Percentiles rank a stretch among this genome's conserved stretches.
These are phyloP conservation scores for Rhodophaea formosa DNA, from an alignment of 2,888 invertebrate genomes.

Conservation along the genomic window DNA sequence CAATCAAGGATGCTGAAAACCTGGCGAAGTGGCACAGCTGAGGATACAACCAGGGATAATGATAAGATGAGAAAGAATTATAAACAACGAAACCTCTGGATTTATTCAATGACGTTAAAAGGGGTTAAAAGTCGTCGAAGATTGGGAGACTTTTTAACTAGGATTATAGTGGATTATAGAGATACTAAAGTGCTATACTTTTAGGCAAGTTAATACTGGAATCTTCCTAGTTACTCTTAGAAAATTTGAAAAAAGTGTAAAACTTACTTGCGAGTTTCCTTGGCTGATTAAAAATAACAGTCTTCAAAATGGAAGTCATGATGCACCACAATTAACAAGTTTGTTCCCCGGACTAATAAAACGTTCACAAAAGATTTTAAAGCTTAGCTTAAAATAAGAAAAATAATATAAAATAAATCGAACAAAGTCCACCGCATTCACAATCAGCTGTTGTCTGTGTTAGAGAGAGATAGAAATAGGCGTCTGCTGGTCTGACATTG, in stretches of 20 bases:
- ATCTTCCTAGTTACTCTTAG: neutral
- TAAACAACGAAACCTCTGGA: no score
- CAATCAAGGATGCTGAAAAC: no score
- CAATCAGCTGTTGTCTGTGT: neutral
- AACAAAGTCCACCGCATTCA: conserved; percentile 3
- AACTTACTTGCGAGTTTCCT: conserved; percentile 19
- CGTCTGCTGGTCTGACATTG: conserved; percentile 12
- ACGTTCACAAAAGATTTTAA: neutral
- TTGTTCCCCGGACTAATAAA: neutral
- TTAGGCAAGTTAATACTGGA: neutral
- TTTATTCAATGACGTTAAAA: no score
- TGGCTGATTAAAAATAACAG: conserved; percentile 19
- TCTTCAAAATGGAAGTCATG: conserved; percentile 19
- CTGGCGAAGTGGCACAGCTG: no score
- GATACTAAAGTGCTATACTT: neutral
- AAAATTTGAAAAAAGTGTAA: neutral
- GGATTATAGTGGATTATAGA: neutral
- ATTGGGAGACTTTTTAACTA: neutral
- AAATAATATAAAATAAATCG: conserved; percentile 5
- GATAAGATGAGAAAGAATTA: no score
- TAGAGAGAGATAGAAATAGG: conserved; percentile 5
- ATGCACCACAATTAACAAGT: neutral
- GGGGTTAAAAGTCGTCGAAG: no score
- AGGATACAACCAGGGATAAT: no score
- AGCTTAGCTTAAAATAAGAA: neutral